phyloP scores from a whole-genome alignment of 2,797 vertebrate genomes.

The Monodelphis domestica region DNA sequence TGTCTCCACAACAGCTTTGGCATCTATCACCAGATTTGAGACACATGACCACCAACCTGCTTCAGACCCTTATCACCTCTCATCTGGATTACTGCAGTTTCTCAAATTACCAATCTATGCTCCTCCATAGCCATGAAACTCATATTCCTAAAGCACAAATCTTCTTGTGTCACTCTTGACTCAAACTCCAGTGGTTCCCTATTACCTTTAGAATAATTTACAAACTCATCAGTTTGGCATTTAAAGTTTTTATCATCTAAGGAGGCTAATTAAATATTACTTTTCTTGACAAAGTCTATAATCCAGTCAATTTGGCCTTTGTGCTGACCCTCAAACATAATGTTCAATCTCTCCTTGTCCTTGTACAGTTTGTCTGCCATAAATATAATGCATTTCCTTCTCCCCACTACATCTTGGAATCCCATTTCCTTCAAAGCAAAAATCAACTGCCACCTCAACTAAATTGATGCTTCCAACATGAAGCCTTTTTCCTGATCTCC shows the following conservation, averaged over 20 bases:
- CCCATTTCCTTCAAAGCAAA: neutral
- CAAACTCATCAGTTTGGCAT: neutral
- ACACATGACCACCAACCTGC: neutral
- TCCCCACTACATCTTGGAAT: neutral
- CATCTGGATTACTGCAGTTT: neutral
- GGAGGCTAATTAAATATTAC: neutral
- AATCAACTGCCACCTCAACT: neutral
- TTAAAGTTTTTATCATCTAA: neutral
- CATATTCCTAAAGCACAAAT: neutral
- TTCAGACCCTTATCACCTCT: neutral
- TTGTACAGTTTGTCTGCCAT: neutral
- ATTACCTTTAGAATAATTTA: neutral
- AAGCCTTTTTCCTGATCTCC: neutral
- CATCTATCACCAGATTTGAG: neutral
- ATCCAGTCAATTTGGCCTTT: neutral
- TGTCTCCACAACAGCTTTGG: neutral
- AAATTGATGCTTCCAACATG: neutral
- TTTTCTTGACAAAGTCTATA: neutral
- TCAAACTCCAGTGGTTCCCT: neutral
- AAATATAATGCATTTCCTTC: neutral
- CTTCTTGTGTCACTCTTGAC: neutral
- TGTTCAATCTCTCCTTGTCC: neutral
- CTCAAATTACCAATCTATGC: neutral
- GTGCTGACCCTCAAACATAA: neutral
- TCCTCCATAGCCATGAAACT: neutral